These are phyloP conservation scores for Polietes domitor DNA, from an alignment of 2,888 invertebrate species.

Conservation along the genomic window DNA sequence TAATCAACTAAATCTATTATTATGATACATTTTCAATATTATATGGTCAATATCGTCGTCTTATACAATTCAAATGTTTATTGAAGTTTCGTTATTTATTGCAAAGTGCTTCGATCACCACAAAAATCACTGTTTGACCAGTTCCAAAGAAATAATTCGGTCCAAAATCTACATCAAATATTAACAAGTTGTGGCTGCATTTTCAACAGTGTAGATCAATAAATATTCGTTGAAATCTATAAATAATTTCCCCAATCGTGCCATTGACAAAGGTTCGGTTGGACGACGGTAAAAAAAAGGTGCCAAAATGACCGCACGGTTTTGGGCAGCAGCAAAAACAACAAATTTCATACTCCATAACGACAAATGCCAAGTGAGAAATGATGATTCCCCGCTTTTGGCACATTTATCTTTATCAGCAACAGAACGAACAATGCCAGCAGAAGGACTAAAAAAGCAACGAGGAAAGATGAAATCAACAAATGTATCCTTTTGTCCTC, in stretches of 20 bases:
- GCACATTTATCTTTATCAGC: conserved; percentile 34
- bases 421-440: not conserved
- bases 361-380: not conserved
- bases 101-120: no score
- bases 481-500: conserved; percentile 29
- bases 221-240: not conserved
- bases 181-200: no score
- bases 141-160: no score
- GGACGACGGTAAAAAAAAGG: conserved; percentile 12
- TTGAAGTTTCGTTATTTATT: no score
- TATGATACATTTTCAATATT: no score
- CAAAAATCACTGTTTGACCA: no score
- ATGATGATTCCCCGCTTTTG: not conserved
- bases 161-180: no score
- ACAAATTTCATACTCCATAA: not conserved
- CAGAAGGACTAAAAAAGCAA: not conserved
- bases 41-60: no score
- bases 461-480: conserved; percentile 15
- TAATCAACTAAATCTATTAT: no score
- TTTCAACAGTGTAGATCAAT: not conserved
- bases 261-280: not conserved
- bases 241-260: no score
- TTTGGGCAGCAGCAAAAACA: not conserved
- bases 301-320: conserved; percentile 7
- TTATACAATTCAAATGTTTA: no score